Evolutionary conservation across 2,797 vertebrate species (phyloP).

Genomic region (Manis crassicaudata): DNA sequence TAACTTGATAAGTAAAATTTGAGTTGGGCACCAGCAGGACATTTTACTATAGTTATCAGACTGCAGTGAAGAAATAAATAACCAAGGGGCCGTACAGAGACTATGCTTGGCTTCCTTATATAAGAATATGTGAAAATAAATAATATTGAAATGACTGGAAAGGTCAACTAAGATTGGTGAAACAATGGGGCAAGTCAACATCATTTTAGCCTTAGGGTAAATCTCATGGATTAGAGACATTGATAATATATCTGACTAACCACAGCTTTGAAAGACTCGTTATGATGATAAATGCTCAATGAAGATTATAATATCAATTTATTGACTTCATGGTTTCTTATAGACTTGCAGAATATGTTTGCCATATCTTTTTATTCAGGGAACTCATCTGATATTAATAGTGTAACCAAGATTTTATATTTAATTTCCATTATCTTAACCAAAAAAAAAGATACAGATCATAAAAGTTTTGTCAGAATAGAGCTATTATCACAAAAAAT

Average conservation of each 20-base stretch:
- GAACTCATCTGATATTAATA: not conserved
- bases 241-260: not conserved
- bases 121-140: not conserved
- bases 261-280: not conserved
- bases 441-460: not conserved
- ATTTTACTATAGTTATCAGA: not conserved
- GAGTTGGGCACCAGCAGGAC: not conserved
- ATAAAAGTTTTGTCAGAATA: not conserved
- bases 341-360: not conserved
- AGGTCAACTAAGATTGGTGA: not conserved
- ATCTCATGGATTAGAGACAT: not conserved
- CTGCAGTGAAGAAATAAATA: not conserved
- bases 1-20: not conserved
- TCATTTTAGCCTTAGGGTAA: not conserved
- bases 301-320: not conserved
- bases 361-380: not conserved
- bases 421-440: not conserved
- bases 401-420: not conserved
- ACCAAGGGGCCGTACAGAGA: not conserved
- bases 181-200: not conserved
- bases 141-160: not conserved
- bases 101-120: not conserved
- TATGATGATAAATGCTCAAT: no score
- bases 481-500: not conserved
- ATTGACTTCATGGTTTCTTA: not conserved